phyloP scores from a whole-genome alignment of 92 coral and sea anemone genomes.

The Epizoanthus ramosus region DNA sequence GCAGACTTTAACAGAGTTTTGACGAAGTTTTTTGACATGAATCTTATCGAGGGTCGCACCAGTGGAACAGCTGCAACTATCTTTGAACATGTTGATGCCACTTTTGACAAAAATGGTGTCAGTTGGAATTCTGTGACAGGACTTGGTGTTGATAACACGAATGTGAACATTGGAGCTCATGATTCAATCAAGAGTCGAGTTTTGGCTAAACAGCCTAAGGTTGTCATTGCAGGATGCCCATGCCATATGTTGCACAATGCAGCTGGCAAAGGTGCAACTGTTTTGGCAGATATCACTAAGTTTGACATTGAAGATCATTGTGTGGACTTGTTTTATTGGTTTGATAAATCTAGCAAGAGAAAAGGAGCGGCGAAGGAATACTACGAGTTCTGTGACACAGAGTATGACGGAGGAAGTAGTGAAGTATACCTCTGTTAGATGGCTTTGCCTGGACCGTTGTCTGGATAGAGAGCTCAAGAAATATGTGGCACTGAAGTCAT shows the following conservation, averaged over 20 bases:
- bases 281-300: slow-evolving; percentile 51
- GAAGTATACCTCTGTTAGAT: slow-evolving; percentile 47
- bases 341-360: slow-evolving; percentile 61
- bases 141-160: slow-evolving; percentile 67
- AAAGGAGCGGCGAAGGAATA: slow-evolving; percentile 59
- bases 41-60: slow-evolving; percentile 43
- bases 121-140: slow-evolving; percentile 57
- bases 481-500: slow-evolving; percentile 63
- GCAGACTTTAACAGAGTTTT: slow-evolving; percentile 52
- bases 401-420: slow-evolving; percentile 58
- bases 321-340: slow-evolving; percentile 62
- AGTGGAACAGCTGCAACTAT: slow-evolving; percentile 59
- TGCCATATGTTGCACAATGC: slow-evolving; percentile 70
- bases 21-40: slow-evolving; percentile 58
- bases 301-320: slow-evolving; percentile 67
- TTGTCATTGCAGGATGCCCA: slow-evolving; percentile 64
- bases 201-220: slow-evolving; percentile 45
- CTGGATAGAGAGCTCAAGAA: slow-evolving; percentile 57
- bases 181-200: slow-evolving; percentile 63
- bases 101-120: slow-evolving; percentile 41
- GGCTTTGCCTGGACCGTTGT: slow-evolving; percentile 63
- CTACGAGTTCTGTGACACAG: slow-evolving; percentile 54
- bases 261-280: slow-evolving; percentile 59
- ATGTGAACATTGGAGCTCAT: slow-evolving; percentile 64
- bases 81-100: slow-evolving; percentile 53